Conservation (phyloP, 1,140 invertebrate genomes). For the Drosophila dunni region DNA sequence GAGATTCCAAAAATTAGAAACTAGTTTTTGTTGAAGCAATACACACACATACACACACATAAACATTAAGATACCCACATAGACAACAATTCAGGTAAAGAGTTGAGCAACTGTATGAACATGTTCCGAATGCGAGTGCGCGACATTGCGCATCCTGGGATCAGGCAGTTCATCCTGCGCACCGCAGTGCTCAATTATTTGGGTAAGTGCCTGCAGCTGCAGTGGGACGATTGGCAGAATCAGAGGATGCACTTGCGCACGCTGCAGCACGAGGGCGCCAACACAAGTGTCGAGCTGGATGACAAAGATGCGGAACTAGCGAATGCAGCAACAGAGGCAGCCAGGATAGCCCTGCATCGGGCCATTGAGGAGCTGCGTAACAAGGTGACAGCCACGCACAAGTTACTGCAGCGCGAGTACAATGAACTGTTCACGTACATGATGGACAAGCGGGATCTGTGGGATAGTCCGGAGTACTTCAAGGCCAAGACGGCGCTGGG, state of each 20-base stretch:
- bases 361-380: constrained; percentile 25
- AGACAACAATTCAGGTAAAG: constrained; percentile 18
- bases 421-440: constrained; percentile 57
- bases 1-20: not conserved
- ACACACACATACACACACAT: not conserved
- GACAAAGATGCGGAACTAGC: not conserved
- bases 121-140: constrained; percentile 51
- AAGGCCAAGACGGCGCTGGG: constrained; percentile 63
- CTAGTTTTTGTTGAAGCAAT: constrained; percentile 14
- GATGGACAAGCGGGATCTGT: constrained; percentile 58
- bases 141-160: constrained; percentile 59
- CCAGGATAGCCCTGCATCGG: not conserved
- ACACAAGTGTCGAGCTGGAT: not conserved
- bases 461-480: constrained; percentile 70
- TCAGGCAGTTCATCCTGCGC: constrained; percentile 65
- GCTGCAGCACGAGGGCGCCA: not conserved
- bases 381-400: constrained; percentile 33
- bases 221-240: constrained; percentile 60
- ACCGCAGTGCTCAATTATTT: constrained; percentile 59
- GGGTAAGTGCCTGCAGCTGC: constrained; percentile 53
- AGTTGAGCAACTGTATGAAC: constrained; percentile 29
- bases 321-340: constrained; percentile 1
- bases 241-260: constrained; percentile 23
- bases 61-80: no score
- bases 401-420: constrained; percentile 55